Evolutionary conservation across 2,888 invertebrate genomes (phyloP).

Genomic region (Mellilla xanthometata): DNA sequence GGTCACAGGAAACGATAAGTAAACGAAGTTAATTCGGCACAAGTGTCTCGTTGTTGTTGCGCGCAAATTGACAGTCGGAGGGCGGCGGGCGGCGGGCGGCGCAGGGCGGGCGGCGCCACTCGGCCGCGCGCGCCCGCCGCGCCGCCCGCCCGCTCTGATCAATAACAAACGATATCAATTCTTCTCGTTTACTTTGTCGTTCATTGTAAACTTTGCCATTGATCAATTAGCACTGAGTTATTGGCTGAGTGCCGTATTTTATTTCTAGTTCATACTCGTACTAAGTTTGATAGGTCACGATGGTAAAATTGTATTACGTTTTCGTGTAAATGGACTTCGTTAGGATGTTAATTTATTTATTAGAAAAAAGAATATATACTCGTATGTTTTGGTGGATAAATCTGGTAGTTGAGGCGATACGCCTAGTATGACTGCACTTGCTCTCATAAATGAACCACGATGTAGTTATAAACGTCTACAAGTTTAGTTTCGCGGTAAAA

Average conservation of each 20-base stretch:
- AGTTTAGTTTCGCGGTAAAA: slow-evolving; percentile 22
- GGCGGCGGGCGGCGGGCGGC: slow-evolving; percentile 36
- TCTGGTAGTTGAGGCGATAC: too few species aligned
- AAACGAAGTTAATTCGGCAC: slow-evolving; percentile 71
- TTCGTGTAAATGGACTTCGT: too few species aligned
- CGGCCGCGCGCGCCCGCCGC: slow-evolving; percentile 31
- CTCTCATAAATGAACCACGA: not conserved
- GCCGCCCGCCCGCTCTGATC: slow-evolving; percentile 30
- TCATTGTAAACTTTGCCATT: slow-evolving; percentile 9
- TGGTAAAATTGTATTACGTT: too few species aligned
- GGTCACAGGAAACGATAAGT: slow-evolving; percentile 53
- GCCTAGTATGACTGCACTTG: too few species aligned
- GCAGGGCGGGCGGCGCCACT: slow-evolving; percentile 40
- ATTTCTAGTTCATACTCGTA: too few species aligned
- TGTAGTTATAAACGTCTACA: slow-evolving; percentile 11
- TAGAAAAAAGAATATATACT: too few species aligned
- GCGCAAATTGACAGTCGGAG: slow-evolving; percentile 38
- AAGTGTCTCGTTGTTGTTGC: slow-evolving; percentile 56
- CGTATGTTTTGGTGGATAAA: too few species aligned
- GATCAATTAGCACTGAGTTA: not conserved
- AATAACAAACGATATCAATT: slow-evolving; percentile 21
- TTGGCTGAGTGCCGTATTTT: too few species aligned
- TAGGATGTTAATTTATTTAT: too few species aligned
- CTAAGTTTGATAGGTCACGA: too few species aligned
- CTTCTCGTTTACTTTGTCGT: slow-evolving; percentile 27